phyloP scores from a whole-genome alignment of 1,140 invertebrate species.

The Ceratoteleas bidentatus region DNA sequence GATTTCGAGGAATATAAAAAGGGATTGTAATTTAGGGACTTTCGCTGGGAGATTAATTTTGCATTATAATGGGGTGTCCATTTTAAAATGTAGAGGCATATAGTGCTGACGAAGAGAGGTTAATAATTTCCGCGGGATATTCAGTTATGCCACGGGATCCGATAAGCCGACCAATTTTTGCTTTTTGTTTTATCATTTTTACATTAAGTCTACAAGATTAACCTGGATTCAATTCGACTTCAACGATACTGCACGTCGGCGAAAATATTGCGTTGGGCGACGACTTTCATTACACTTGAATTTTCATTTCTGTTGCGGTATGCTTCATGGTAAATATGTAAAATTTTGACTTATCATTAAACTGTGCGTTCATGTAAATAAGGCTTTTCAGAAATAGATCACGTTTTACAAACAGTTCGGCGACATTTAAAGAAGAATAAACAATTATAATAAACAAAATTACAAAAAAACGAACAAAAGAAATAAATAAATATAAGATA shows the following conservation, averaged over 20 bases:
- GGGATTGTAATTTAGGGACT: conserved; percentile 36
- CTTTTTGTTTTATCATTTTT: background rate
- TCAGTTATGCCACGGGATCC: conserved; percentile 1
- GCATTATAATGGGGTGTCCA: conserved; percentile 35
- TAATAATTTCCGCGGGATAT: background rate
- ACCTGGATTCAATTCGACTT: conserved; percentile 2
- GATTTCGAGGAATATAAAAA: conserved; percentile 34
- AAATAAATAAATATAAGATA: too few species aligned
- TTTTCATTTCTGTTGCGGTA: too few species aligned
- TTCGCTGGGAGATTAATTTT: conserved; percentile 34
- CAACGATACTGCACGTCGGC: background rate
- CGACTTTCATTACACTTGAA: too few species aligned
- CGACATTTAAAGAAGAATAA: too few species aligned
- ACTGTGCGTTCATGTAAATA: too few species aligned
- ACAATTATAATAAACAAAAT: too few species aligned
- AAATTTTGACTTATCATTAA: too few species aligned
- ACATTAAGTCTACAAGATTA: background rate
- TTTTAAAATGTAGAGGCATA: conserved; percentile 8
- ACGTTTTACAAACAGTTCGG: too few species aligned
- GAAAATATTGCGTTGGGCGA: background rate
- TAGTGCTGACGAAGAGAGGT: conserved; percentile 18
- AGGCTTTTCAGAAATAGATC: too few species aligned
- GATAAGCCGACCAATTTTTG: conserved; percentile 1
- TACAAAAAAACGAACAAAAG: too few species aligned
- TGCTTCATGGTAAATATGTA: too few species aligned